Evolutionary conservation across 2,888 invertebrate species (phyloP), one percentile per base, ranked within the genome.

Genomic region (Beris morrisii): DNA sequence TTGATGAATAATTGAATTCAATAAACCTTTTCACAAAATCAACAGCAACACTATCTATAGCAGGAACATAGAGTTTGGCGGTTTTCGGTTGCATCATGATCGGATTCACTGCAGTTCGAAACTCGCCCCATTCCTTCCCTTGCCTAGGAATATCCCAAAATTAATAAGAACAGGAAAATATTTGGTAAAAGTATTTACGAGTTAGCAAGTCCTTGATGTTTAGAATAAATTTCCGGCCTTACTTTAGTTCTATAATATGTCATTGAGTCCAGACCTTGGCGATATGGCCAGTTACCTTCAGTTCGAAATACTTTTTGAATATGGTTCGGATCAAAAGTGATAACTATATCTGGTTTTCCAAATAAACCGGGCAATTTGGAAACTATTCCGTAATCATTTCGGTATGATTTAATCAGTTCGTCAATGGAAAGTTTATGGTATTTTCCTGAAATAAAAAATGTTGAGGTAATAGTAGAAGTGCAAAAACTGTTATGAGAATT

Each of bases 91-190:
- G 84, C 76, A 90, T 77, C 76, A 90, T 79, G 43, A 87, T 83
- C 61, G 87, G 87, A 76, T 89, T 89, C 0, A 88, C 87, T 67
- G 85, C 86, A 0, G 85, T 84, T n/a, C 90, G 82, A 70, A 89
- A 83, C 59, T 85, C 82, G 48, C 85, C 83, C 90, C 90, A 90
- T 70, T 85, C 82, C 12, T 84, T 82, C 0, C 88, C 89, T 77
- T 88, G 85, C 4, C 85, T 55, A 45, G 11, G 53, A 32, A 31
- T 28, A 38, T 22, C 28, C 7, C 38, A 5, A 28, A 48, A 13
- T 57, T 38, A 3, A 43, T 4, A 46, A 5, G 5, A 13, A 44
- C 9, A 30, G 28, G 5, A 11, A 50, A 15, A 48, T 65, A 6
- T 22, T 22, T 22, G 22, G 22, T 44, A 11, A 28, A 4, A 13